A percentile compares a stretch with the other conserved stretches of the same genome.
These are phyloP conservation scores for Apodemia duryi DNA, from an alignment of 2,888 invertebrate species.

Conservation along the genomic window DNA sequence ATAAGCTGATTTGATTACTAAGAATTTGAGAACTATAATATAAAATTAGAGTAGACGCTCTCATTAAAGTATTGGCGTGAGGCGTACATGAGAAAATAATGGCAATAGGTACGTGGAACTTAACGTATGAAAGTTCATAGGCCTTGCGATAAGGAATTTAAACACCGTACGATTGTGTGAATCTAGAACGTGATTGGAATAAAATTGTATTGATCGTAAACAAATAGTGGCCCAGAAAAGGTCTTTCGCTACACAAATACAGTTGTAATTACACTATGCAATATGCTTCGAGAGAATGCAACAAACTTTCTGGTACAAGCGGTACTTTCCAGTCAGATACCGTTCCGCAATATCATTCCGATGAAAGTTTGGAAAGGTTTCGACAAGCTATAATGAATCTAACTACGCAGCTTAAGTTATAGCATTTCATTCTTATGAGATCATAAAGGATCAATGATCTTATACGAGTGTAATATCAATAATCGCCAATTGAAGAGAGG, in stretches of 20 bases:
- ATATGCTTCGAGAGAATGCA: slow-evolving; percentile 22
- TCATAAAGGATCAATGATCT: slow-evolving; percentile 75
- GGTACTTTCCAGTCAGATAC: slow-evolving; percentile 66
- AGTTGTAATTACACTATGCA: slow-evolving; percentile 18
- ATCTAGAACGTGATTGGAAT: slow-evolving; percentile 72
- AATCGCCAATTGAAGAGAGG: slow-evolving; percentile 55
- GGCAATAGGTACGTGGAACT: slow-evolving; percentile 23
- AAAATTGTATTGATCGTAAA: slow-evolving; percentile 53
- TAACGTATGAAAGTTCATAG: slow-evolving; percentile 52
- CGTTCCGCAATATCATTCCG: slow-evolving; percentile 54
- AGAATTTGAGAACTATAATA: neutral
- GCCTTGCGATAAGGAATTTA: slow-evolving; percentile 54
- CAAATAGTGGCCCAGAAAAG: slow-evolving; percentile 42
- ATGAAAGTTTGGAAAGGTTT: slow-evolving; percentile 48
- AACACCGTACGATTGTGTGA: slow-evolving; percentile 69
- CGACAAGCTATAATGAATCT: neutral
- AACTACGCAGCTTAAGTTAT: slow-evolving; percentile 30
- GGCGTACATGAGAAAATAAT: slow-evolving; percentile 2
- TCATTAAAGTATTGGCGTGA: neutral
- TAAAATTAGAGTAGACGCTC: neutral
- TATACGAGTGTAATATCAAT: slow-evolving; percentile 56
- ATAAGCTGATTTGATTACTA: too few species aligned
- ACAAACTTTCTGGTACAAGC: slow-evolving; percentile 37
- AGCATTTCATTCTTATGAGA: slow-evolving; percentile 55
- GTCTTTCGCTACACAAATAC: slow-evolving; percentile 15